Conservation (phyloP, 2,888 invertebrate species). For the Drosophila peninsularis region DNA sequence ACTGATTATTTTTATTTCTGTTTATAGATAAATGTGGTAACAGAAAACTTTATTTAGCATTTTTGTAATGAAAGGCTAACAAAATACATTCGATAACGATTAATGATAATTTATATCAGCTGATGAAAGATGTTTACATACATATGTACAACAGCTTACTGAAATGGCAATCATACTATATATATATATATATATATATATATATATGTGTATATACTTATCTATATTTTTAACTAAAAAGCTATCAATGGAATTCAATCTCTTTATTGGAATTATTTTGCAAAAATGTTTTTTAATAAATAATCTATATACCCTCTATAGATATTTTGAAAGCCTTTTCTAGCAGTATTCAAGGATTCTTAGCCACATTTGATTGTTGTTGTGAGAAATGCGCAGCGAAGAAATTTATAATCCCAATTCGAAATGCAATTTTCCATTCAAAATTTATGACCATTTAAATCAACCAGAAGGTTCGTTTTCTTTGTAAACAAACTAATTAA, state of each 20-base stretch:
- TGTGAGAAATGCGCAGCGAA: constrained; percentile 23
- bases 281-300: background rate
- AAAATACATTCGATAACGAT: constrained; percentile 7
- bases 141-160: background rate
- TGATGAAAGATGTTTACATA: background rate
- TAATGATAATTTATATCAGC: background rate
- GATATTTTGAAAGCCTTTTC: background rate
- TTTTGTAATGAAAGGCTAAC: background rate
- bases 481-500: constrained; percentile 75
- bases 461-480: constrained; percentile 53
- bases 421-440: constrained; percentile 57
- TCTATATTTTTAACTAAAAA: background rate
- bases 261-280: background rate
- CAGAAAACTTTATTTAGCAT: background rate
- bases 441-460: constrained; percentile 47
- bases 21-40: too few species aligned
- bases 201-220: too few species aligned
- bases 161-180: background rate
- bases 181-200: background rate
- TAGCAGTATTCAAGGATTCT: background rate
- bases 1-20: background rate
- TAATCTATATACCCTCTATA: background rate
- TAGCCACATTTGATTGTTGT: background rate
- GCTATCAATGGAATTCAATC: background rate
- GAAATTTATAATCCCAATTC: constrained; percentile 48